Conservation (phyloP, 2,113 vertebrate genomes). For the Grantiella picta region DNA sequence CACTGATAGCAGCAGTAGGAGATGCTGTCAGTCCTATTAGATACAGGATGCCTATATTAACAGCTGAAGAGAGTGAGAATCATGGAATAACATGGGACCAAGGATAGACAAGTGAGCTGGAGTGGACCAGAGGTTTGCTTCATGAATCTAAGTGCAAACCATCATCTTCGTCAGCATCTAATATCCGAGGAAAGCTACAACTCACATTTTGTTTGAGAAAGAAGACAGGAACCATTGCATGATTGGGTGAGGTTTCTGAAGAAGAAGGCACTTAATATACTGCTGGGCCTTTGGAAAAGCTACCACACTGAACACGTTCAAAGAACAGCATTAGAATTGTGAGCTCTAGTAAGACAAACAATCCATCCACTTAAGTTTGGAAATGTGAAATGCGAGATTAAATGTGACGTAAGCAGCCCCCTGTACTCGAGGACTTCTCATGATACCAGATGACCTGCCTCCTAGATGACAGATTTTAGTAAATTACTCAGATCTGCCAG, state of each 20-base stretch:
- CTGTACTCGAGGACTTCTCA: slow-evolving; percentile 74
- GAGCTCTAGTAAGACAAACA: neutral
- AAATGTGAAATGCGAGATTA: slow-evolving; percentile 75
- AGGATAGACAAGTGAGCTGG: slow-evolving; percentile 51
- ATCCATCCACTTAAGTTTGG: slow-evolving; percentile 32
- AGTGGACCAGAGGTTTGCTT: slow-evolving; percentile 43
- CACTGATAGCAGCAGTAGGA: slow-evolving; percentile 16
- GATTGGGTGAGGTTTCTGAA: neutral
- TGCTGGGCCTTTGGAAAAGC: neutral
- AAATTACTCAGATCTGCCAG: slow-evolving; percentile 85
- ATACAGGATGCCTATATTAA: slow-evolving; percentile 25
- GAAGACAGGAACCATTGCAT: neutral
- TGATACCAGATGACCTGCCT: slow-evolving; percentile 77
- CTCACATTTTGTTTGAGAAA: neutral
- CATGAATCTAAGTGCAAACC: neutral
- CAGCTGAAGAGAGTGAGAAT: slow-evolving; percentile 44
- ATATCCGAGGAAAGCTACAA: neutral
- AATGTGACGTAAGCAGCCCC: slow-evolving; percentile 74
- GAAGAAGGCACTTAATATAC: neutral
- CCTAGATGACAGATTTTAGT: slow-evolving; percentile 87
- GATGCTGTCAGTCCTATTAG: slow-evolving; percentile 43
- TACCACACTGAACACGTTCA: neutral
- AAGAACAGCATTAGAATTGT: neutral
- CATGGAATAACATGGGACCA: slow-evolving; percentile 22
- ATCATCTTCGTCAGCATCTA: neutral